Evolutionary conservation across 2,888 invertebrate species (phyloP), one percentile per base, ranked within the genome.

Genomic region (Dryobota labecula): DNA sequence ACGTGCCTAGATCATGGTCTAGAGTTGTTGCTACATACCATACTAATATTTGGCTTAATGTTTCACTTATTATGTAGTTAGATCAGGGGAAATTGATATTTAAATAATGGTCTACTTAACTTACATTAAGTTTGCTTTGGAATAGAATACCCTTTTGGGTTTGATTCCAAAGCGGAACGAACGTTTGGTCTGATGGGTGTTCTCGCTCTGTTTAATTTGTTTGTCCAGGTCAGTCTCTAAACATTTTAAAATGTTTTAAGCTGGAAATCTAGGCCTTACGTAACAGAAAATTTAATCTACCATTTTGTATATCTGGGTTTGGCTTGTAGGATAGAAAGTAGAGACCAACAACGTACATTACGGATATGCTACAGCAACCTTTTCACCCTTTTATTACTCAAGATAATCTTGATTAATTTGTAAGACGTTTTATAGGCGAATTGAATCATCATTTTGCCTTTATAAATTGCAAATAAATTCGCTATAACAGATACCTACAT

Each of bases 1-100:
- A 94, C 93, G 92, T 94, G 94, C 89, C 87, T 88, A 89, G 89
- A 90, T 88, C 89, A 88, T 76, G 82, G 82, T 82, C 84, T 84
- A 74, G 61, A 58, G 70, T 60, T 76, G 65, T 78, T 86, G 72
- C 73, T 60, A 82, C 76, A 82, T 77, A 67, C 69, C 72, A 38
- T 38, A 77, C 56, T 78, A 58, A 70, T 78, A 69, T 77, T 83
- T 66, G 45, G 47, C 60, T 58, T 67, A 74, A 78, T 76, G 67
- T 78, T 80, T 65, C 57, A 72, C 61, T 61, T 67, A 57, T 66
- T 69, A 78, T 62, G 49, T 60, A 49, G 38, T 61, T 47, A 60
- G 41, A 71, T 69, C 60, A 64, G 49, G 45, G 43, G 49, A 66
- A 61, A 75, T 69, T 71, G 43, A 79, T 73, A 70, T 62, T 72